Base-by-base conservation (phyloP, 2,888 invertebrate species). In the Pseudoips prasinana region DNA sequence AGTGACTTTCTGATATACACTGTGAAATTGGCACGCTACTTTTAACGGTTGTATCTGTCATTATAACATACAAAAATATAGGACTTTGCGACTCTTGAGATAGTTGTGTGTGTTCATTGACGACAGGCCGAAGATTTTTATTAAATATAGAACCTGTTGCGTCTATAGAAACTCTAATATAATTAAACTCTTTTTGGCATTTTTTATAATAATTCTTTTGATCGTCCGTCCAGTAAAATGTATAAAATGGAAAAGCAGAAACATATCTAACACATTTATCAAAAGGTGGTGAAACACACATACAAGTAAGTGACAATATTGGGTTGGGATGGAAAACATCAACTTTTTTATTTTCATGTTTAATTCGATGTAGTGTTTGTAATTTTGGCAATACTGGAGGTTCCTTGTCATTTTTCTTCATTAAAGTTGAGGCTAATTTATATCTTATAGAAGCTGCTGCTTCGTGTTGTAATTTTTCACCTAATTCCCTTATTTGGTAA, bases 131-230 rank as follows among this genome's bases (percentile, higher is more conserved):
- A 22, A 37, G 29, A 25, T 31, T 28, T 37, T 37, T 37, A 32
- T 25, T 24, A 37, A 37, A 37, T 37, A 37, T 37, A 20, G 32
- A 32, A 28, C 37, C 37, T 22, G 37, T 37, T 28, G 39, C 38
- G 27, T 30, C 39, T 25, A 27, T 28, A 29, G 29, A 29, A 29
- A 29, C 29, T 29, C 29, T 29, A 29, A 29, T 29, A 29, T 29
- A 29, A 25, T 25, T 25, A 20, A 29, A 24, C 17, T 24, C 23
- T 29, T 28, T 29, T 29, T 34, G 34, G 17, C 28, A 34, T 25
- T 34, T 24, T 33, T 33, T 33, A 26, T 33, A 38, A 25, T 32
- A 38, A 31, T 37, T 27, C 26, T 31, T 37, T 31, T 30, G 35
- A 22, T 35, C 29, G 25, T 30, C 35, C 17, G 29, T 35, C 35